Conservation (phyloP, 2,113 vertebrate species). For the Phoenicopterus ruber region DNA sequence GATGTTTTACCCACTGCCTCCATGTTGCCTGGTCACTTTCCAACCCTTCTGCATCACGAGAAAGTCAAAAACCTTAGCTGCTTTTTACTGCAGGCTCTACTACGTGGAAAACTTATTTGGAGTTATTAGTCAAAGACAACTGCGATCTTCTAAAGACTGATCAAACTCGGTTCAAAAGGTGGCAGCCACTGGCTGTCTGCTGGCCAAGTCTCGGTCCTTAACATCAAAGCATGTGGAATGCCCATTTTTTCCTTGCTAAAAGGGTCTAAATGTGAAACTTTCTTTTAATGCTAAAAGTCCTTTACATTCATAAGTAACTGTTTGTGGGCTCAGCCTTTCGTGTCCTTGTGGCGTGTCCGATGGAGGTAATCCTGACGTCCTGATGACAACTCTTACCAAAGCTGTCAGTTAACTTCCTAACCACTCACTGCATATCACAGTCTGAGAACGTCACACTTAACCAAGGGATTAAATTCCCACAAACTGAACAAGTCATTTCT, state of each 20-base stretch:
- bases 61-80: background rate
- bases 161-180: background rate
- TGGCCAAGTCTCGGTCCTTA: background rate
- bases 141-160: background rate
- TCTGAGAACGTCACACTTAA: background rate
- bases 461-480: background rate
- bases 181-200: background rate
- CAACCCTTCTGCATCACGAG: background rate
- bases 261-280: background rate
- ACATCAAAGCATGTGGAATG: background rate
- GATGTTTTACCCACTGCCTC: background rate
- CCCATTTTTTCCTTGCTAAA: background rate
- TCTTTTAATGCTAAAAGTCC: background rate
- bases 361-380: background rate
- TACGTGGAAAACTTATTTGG: background rate
- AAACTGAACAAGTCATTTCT: background rate
- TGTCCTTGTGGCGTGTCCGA: background rate
- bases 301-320: background rate
- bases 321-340: background rate
- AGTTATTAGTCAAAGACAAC: background rate
- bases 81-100: background rate
- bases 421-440: too few species aligned
- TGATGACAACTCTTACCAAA: background rate
- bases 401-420: background rate
- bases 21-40: background rate